Base-by-base conservation (phyloP, 1,140 invertebrate species). In the Brachionus asplanchnoidis region DNA sequence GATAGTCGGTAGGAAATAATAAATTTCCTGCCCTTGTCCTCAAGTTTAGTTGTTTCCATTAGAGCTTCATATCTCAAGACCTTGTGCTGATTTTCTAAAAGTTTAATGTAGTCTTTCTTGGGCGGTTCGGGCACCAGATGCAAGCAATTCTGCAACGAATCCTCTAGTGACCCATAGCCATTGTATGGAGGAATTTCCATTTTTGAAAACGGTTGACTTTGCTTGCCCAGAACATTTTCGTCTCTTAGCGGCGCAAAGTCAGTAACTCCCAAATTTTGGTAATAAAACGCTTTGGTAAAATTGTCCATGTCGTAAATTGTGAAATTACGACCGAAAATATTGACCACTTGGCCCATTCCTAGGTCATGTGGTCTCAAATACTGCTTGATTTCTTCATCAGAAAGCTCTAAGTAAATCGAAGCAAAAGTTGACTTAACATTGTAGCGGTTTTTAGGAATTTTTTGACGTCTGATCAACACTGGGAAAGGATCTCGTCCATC, bases 281-380 rank as follows among this genome's bases (percentile, higher is more conserved):
- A 92, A 88, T 95, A 97, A 88, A 94, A 95, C 84, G 92, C 92
- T 87, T 94, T 92, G 0, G 95, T 95, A 87, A 94, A 95, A 8
- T 91, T 86, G 87, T 95, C 94, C 87, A 94, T 94, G 87, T 95
- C 94, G 85, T 92, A 93, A 3, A 96, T 88, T 1, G 95, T 89
- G 88, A 95, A 94, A 42, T 92, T 90, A 66, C 95, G 91, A 1
- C 94, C 94, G 50, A 95, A 95, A 17, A 95, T 92, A 85, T 94
- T 93, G 0, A 97, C 88, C 1, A 93, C 91, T 0, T 93, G 92
- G 1, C 95, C 95, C 86, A 97, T 92, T 85, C 91, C 91, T 56
- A 96, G 92, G 90, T 96, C 94, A 87, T 90, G 91, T 2, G 94
- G 93, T 56, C 92, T 90, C 87, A 94, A 95, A 87, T 93, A 95